Base-by-base conservation (phyloP, 2,113 vertebrate genomes). In the Ancistrus triradiatus region DNA sequence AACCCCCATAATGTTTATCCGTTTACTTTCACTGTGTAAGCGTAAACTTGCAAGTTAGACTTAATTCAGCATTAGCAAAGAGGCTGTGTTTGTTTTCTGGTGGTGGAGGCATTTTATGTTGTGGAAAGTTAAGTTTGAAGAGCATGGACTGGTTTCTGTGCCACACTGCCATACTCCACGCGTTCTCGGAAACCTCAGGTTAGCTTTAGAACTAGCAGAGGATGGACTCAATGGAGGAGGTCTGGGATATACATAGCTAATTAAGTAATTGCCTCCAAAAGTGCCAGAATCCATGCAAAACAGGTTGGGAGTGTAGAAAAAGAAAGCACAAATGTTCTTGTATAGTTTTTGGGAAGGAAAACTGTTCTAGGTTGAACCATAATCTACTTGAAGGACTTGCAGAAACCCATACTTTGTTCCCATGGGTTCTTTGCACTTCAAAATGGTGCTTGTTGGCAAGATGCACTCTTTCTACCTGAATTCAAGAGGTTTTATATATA, bases 91-190 rank as follows among this genome's bases (percentile, higher is more conserved):
- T 52, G 50, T 55, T 67, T 69, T 51, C 49, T 9, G 19, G 6
- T 52, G 37, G 18, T 31, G 50, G 43, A 25, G 6, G 5, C 25
- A 61, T 22, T 70, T 46, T 18, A 59, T 24, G 63, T 66, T 73
- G 59, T 47, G 24, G 44, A 69, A 85, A 79, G 58, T 74, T 17
- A 66, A 82, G 74, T 82, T 87, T 78, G 65, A 62, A 50, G 27
- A 74, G 74, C 56, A 37, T 62, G 40, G 24, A 43, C 40, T 2
- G 22, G 35, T 4, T 4, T 13, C 14, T n/a, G 14, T 42, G 75
- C 68, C n/a, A 35, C 33, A 49, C 31, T 42, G 21, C 7, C 15
- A 25, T n/a, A 38, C 10, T 11, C 43, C 13, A 42, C 13, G 18
- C n/a, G 18, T 21, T 13, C 2, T 57, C 17, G 15, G 48, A 59